phyloP scores from a whole-genome alignment of 2,113 vertebrate species.

The Petrocephalus microphthalmus region DNA sequence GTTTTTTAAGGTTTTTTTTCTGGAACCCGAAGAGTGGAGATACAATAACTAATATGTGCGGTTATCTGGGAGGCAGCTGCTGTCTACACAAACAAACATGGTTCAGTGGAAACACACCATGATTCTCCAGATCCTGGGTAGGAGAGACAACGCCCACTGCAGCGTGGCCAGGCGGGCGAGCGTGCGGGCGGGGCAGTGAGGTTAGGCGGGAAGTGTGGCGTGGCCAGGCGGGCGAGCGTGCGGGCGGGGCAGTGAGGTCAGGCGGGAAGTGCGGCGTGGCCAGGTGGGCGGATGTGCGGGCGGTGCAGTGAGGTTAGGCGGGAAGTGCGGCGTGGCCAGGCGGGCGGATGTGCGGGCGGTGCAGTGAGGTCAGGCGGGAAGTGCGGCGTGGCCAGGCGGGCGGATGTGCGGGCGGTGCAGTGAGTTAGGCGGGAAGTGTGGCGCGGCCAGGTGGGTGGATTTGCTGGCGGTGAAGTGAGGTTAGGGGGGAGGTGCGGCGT shows the following conservation, averaged over 20 bases:
- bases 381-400: too few relatives aligned
- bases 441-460: too few relatives aligned
- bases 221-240: not conserved
- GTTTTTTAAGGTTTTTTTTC: not conserved
- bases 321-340: too few relatives aligned
- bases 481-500: not conserved
- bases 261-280: not conserved
- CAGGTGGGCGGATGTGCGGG: too few relatives aligned
- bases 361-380: not conserved
- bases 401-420: too few relatives aligned
- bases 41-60: not conserved
- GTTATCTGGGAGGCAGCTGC: not conserved
- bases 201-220: not conserved
- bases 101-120: not conserved
- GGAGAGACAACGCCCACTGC: not conserved
- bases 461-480: not conserved
- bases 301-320: too few relatives aligned
- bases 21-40: not conserved
- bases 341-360: not conserved
- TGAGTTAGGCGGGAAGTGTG: too few relatives aligned
- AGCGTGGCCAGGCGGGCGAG: not conserved
- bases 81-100: not conserved
- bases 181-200: too few relatives aligned
- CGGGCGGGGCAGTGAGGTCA: not conserved
- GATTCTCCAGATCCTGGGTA: not conserved